phyloP scores from a whole-genome alignment of 2,888 invertebrate genomes.

The Prionchulus punctatus region DNA sequence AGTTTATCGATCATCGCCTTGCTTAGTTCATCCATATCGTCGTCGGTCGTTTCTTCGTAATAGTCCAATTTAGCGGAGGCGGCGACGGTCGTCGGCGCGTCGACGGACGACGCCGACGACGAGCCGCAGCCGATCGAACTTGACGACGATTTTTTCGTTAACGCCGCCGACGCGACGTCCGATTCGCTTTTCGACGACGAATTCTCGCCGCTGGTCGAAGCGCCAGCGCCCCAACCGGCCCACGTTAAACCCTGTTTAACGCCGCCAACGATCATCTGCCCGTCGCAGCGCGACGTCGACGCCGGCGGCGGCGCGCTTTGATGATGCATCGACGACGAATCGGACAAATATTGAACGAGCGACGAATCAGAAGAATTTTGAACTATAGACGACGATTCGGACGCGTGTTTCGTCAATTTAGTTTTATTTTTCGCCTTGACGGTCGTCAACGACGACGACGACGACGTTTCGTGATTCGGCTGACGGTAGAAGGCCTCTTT shows the following conservation, averaged over 20 bases:
- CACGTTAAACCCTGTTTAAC: not conserved
- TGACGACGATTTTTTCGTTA: not conserved
- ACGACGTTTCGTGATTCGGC: conserved; percentile 3
- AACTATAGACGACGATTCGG: no score
- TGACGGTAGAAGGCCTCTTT: conserved; percentile 7
- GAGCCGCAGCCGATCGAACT: not conserved
- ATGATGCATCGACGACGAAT: not conserved
- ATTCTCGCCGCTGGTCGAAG: not conserved
- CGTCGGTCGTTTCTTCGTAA: not conserved
- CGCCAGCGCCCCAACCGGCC: conserved; percentile 3
- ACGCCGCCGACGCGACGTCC: not conserved
- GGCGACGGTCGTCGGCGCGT: not conserved
- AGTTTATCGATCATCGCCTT: not conserved
- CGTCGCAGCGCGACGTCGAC: not conserved
- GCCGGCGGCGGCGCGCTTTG: not conserved
- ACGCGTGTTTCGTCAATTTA: no score
- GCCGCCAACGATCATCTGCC: not conserved
- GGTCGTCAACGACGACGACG: no score
- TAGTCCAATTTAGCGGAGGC: not conserved
- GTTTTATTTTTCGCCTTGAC: no score
- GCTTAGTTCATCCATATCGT: not conserved
- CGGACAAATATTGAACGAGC: no score
- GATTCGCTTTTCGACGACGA: not conserved
- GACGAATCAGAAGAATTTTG: no score
- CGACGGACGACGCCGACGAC: not conserved